Evolutionary conservation across 2,888 invertebrate genomes (phyloP).

Genomic region (Habrosyne pyritoides): DNA sequence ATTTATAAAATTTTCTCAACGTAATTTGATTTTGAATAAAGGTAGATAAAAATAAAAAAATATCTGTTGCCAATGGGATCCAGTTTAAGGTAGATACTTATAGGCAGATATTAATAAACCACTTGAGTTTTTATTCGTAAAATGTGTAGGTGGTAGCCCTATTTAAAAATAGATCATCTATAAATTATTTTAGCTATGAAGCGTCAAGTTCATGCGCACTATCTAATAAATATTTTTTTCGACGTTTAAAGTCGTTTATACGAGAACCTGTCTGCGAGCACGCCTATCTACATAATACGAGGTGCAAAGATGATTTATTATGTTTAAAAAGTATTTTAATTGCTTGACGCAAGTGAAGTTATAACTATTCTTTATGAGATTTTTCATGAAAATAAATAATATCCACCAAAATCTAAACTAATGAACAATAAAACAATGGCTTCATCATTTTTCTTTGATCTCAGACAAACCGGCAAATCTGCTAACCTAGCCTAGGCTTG

Average conservation of each 20-base stretch:
- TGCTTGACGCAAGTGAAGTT: neutral
- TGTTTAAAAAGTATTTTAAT: slow-evolving; percentile 6
- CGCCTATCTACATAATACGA: neutral
- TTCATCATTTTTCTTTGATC: too few species aligned
- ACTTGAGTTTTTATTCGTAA: neutral
- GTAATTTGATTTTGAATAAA: neutral
- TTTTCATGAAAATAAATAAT: slow-evolving; percentile 6
- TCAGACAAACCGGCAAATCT: too few species aligned
- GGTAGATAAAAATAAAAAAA: neutral
- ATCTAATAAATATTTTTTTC: slow-evolving; percentile 5
- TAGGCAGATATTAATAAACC: neutral
- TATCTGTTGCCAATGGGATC: neutral
- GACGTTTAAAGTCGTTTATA: slow-evolving; percentile 6
- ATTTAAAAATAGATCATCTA: slow-evolving; percentile 4
- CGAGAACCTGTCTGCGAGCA: neutral
- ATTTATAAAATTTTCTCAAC: too few species aligned
- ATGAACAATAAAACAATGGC: too few species aligned
- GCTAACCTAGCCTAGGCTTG: too few species aligned
- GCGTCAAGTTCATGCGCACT: slow-evolving; percentile 8
- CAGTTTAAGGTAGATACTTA: too few species aligned
- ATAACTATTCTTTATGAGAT: neutral
- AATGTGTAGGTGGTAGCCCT: slow-evolving; percentile 3
- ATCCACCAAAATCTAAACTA: neutral
- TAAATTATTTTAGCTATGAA: slow-evolving; percentile 4
- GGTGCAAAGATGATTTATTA: neutral